Evolutionary conservation across 2,888 invertebrate genomes (phyloP).

Genomic region (Reticulitermes lucifugus): DNA sequence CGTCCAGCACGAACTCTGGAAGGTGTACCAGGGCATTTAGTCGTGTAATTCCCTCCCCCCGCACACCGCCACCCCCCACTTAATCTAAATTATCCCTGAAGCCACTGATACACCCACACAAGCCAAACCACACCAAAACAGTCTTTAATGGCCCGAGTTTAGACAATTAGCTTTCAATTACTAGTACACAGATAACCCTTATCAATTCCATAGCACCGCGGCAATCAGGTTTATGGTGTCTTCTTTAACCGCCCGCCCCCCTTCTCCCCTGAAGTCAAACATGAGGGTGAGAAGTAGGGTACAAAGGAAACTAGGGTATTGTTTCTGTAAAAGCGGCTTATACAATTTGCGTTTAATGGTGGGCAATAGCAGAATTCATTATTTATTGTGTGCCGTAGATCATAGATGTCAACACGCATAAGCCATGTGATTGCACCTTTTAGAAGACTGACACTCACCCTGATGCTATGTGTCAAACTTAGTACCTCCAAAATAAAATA

Average conservation of each 20-base stretch:
- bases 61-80: conserved; percentile 11
- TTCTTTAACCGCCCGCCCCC: conserved; percentile 40
- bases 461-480: too few species aligned
- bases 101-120: conserved; percentile 39
- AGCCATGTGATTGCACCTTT: too few species aligned
- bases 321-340: conserved; percentile 22
- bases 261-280: background rate
- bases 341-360: background rate
- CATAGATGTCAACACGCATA: too few species aligned
- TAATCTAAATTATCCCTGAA: conserved; percentile 48
- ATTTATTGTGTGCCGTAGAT: too few species aligned
- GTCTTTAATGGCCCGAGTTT: conserved; percentile 50
- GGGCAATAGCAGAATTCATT: too few species aligned
- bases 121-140: conserved; percentile 30
- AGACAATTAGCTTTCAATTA: conserved; percentile 53
- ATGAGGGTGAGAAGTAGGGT: conserved; percentile 4
- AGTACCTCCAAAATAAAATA: too few species aligned
- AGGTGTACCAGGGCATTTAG: conserved; percentile 6
- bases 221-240: conserved; percentile 47
- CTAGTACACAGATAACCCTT: conserved; percentile 47
- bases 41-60: conserved; percentile 21
- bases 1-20: background rate
- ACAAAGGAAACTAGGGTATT: background rate
- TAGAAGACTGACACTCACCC: too few species aligned
- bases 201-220: conserved; percentile 42